Evolutionary conservation across 64 coral and sea anemone species (phyloP).

Genomic region (Stichodactyla helianthus): DNA sequence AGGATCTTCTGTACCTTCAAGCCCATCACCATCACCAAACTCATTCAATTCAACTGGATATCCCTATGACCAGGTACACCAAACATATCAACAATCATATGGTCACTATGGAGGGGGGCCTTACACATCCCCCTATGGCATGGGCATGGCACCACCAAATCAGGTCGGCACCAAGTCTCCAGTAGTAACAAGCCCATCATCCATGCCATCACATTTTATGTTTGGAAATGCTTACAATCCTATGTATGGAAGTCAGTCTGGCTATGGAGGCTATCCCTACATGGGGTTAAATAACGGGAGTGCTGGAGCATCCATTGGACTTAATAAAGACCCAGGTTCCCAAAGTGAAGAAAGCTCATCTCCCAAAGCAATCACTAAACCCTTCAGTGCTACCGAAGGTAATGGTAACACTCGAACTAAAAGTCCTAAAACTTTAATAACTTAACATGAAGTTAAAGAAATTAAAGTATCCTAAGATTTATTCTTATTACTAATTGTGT

Average conservation of each 20-base stretch:
- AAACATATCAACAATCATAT: conserved; percentile 29
- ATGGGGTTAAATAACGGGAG: conserved; percentile 35
- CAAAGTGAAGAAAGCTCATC: conserved; percentile 1
- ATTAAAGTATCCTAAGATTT: background rate
- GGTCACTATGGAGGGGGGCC: conserved; percentile 38
- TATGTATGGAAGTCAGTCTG: conserved; percentile 21
- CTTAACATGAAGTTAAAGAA: background rate
- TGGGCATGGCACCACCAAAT: conserved; percentile 20
- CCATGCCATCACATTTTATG: conserved; percentile 31
- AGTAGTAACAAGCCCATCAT: conserved; percentile 16
- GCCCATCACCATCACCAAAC: conserved; percentile 26
- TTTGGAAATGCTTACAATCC: conserved; percentile 52
- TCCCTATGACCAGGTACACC: conserved; percentile 18
- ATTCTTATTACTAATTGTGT: background rate
- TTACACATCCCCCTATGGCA: conserved; percentile 31
- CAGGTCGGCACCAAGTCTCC: conserved; percentile 32
- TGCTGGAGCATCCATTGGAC: background rate
- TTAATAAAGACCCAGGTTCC: background rate
- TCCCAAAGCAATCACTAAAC: conserved; percentile 14
- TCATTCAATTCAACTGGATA: conserved; percentile 21
- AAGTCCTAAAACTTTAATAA: conserved; percentile 16
- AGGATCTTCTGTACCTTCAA: conserved; percentile 4
- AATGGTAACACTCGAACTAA: background rate
- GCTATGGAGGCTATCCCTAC: conserved; percentile 24
- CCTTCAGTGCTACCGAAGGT: background rate